Evolutionary conservation across 2,113 vertebrate species (phyloP).

Genomic region (Bombycilla garrulus): DNA sequence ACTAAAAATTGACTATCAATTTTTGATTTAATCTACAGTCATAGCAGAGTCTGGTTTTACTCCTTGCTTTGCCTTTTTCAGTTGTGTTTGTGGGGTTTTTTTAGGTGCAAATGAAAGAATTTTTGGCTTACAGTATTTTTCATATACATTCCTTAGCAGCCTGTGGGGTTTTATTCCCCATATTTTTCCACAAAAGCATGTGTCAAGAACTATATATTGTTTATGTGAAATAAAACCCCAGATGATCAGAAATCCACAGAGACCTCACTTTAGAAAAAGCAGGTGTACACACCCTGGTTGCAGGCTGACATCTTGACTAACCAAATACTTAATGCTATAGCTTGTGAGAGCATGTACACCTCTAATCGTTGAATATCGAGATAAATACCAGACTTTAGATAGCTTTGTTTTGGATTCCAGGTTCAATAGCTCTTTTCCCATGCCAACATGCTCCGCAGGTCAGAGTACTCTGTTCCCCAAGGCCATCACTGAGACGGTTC

Average conservation of each 20-base stretch:
- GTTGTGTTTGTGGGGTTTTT: not conserved
- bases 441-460: not conserved
- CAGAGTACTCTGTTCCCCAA: not conserved
- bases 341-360: not conserved
- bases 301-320: not conserved
- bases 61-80: not conserved
- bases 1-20: not conserved
- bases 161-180: accelerated
- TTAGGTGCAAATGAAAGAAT: not conserved
- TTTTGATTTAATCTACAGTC: not conserved
- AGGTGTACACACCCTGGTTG: not conserved
- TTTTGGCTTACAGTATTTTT: not conserved
- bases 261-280: not conserved
- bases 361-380: not conserved
- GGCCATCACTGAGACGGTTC: not conserved
- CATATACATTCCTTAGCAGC: not conserved
- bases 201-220: not conserved
- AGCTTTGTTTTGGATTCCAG: not conserved
- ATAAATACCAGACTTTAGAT: not conserved
- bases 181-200: not conserved
- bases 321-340: not conserved
- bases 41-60: not conserved
- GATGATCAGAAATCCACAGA: not conserved
- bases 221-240: not conserved
- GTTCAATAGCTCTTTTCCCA: not conserved